Percentiles rank a stretch among this genome's conserved stretches.
Conservation (phyloP, 2,113 vertebrate species). For the Ctenodactylus gundi region DNA sequence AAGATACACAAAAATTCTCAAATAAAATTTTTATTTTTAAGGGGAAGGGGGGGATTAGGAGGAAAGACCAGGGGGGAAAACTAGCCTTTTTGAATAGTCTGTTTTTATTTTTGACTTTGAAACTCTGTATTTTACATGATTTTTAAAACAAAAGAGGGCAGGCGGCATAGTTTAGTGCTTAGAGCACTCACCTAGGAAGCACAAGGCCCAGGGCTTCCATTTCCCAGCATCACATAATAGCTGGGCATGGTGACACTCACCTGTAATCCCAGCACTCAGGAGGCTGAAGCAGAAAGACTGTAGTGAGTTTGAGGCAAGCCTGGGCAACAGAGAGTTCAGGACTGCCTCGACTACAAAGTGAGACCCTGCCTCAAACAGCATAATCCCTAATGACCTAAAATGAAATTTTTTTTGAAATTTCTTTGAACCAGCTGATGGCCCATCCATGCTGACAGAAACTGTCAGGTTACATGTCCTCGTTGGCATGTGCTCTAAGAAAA, state of each 20-base stretch:
- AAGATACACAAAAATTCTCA: background rate
- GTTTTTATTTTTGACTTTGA: background rate
- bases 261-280: too few species aligned
- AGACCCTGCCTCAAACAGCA: too few species aligned
- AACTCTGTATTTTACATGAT: background rate
- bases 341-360: too few species aligned
- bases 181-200: too few species aligned
- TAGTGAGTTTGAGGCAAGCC: too few species aligned
- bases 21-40: background rate
- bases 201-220: too few species aligned
- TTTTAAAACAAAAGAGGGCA: constrained; percentile 15
- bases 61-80: background rate
- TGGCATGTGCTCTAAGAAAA: background rate
- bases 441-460: background rate
- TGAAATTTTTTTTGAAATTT: constrained; percentile 47
- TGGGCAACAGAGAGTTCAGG: too few species aligned
- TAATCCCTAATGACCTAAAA: background rate
- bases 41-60: background rate
- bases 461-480: background rate
- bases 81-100: background rate
- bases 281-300: too few species aligned
- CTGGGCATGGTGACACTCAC: too few species aligned
- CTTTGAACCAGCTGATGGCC: background rate
- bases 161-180: too few species aligned
- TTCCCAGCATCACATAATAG: too few species aligned